These are phyloP conservation scores for Clarias fuscus DNA, from an alignment of 2,797 vertebrate species.

Conservation along the genomic window DNA sequence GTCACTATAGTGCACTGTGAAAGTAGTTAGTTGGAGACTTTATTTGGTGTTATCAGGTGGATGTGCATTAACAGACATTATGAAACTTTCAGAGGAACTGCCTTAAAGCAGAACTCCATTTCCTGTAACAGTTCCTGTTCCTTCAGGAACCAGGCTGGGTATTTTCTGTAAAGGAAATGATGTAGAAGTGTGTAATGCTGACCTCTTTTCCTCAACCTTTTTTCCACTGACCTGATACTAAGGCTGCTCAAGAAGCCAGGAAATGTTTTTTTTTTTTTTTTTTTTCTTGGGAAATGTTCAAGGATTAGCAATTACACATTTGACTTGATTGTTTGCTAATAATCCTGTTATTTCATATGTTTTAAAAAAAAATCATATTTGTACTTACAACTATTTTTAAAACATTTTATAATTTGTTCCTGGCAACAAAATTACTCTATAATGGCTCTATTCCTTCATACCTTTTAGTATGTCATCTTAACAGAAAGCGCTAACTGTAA, in stretches of 20 bases:
- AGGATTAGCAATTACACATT: neutral
- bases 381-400: neutral
- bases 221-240: neutral
- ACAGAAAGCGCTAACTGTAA: neutral
- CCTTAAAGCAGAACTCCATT: neutral
- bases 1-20: neutral
- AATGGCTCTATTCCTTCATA: neutral
- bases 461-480: neutral
- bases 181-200: neutral
- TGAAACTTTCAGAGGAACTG: neutral
- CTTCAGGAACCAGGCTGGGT: neutral
- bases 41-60: neutral
- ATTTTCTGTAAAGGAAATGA: slow-evolving; percentile 14
- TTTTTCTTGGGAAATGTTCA: too few species aligned
- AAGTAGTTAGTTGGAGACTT: neutral
- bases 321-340: neutral
- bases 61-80: neutral
- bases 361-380: neutral
- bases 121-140: slow-evolving; percentile 15
- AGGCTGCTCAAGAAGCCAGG: neutral
- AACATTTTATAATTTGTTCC: neutral
- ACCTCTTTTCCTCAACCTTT: neutral
- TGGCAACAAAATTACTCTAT: neutral
- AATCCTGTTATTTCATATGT: neutral
- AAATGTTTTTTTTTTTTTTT: neutral